Evolutionary conservation across 2,888 invertebrate genomes (phyloP).

Genomic region (Crossocerus cetratus): DNA sequence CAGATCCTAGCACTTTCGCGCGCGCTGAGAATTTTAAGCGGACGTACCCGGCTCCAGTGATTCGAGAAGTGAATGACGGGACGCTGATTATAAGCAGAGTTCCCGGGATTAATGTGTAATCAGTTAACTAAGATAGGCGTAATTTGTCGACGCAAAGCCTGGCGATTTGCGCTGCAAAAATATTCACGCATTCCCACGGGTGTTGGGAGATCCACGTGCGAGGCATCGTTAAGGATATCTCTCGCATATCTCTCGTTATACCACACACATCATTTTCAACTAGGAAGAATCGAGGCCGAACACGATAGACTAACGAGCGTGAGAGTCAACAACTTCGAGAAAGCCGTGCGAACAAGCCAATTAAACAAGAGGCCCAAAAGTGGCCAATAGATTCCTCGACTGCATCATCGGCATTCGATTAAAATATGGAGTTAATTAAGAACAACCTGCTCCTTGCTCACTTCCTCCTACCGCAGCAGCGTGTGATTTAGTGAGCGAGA

Average conservation of each 20-base stretch:
- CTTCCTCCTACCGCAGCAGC: neutral
- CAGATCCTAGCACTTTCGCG: neutral
- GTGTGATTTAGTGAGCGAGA: neutral
- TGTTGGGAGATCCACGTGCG: conserved; percentile 45
- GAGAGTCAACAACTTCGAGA: conserved; percentile 33
- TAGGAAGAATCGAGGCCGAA: too few species aligned
- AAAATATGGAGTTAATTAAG: neutral
- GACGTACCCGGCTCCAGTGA: too few species aligned
- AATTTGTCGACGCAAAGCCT: conserved; percentile 31
- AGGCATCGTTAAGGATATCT: conserved; percentile 52
- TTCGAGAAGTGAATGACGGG: neutral
- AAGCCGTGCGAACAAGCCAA: too few species aligned
- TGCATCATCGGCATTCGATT: neutral
- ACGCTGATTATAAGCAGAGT: neutral
- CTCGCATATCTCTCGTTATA: conserved; percentile 37
- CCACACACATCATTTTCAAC: conserved; percentile 15
- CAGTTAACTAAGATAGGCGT: neutral
- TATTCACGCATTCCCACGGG: conserved; percentile 68
- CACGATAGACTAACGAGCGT: too few species aligned
- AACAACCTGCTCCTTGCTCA: neutral
- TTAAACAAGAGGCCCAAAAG: too few species aligned
- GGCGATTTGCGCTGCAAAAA: conserved; percentile 63
- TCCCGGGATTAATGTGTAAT: neutral
- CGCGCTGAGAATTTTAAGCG: neutral
- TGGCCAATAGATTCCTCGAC: neutral